Conservation (phyloP, 2,113 vertebrate species). For the Coreoperca whiteheadi region DNA sequence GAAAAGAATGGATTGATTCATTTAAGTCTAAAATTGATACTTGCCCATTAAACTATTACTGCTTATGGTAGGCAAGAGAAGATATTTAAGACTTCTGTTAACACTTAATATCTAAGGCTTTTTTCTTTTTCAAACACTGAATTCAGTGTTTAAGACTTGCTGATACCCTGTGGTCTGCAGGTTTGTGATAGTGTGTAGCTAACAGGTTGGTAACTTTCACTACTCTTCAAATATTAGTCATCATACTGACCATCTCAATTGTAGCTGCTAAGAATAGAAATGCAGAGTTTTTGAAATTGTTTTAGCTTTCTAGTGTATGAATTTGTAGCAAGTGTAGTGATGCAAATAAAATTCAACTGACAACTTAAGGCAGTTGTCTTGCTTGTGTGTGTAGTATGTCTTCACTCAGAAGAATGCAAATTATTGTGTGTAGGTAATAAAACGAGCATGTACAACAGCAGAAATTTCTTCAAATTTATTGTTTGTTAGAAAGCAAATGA, state of each 20-base stretch:
- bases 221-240: neutral
- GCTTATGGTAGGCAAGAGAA: neutral
- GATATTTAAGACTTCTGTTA: no score
- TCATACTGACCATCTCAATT: neutral
- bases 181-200: neutral
- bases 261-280: slow-evolving; percentile 36
- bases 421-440: neutral
- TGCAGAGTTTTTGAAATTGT: neutral
- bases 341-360: slow-evolving; percentile 30
- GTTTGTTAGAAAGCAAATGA: slow-evolving; percentile 71
- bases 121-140: neutral
- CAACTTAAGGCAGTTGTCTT: neutral
- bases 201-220: slow-evolving; percentile 1
- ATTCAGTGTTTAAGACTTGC: neutral
- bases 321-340: slow-evolving; percentile 36
- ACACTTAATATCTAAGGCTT: no score
- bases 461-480: slow-evolving; percentile 78
- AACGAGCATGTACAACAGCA: neutral
- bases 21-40: neutral
- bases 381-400: neutral
- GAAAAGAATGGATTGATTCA: neutral
- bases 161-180: neutral
- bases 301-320: slow-evolving; percentile 48
- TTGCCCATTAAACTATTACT: neutral
- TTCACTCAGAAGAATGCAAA: neutral